These are phyloP conservation scores for Akabosia matsudoensis DNA, from an alignment of 1,140 invertebrate genomes.

Conservation along the genomic window DNA sequence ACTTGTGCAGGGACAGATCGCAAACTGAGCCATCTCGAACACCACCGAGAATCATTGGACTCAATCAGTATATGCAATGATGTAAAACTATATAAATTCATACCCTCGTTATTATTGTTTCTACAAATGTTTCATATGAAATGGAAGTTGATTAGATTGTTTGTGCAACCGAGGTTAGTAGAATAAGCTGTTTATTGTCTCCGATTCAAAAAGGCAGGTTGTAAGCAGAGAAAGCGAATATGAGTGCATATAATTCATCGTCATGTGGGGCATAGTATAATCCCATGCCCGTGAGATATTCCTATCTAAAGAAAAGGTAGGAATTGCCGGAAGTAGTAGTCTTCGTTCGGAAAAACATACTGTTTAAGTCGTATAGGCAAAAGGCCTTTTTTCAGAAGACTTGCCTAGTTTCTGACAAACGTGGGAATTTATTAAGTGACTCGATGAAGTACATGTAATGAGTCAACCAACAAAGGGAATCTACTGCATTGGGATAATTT, in stretches of 20 bases:
- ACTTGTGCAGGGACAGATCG: not conserved
- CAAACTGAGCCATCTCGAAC: not conserved
- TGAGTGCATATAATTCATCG: too few relatives aligned
- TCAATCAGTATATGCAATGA: not conserved
- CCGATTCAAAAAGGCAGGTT: too few relatives aligned
- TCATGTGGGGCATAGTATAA: too few relatives aligned
- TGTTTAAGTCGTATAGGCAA: constrained; percentile 9
- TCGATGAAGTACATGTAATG: not conserved
- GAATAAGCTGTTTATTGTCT: too few relatives aligned
- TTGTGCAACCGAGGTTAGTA: too few relatives aligned
- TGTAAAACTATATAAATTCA: not conserved
- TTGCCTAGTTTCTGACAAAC: constrained; percentile 14
- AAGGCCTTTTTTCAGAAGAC: constrained; percentile 2
- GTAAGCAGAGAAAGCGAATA: too few relatives aligned
- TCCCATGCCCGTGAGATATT: too few relatives aligned
- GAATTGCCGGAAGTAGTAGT: not conserved
- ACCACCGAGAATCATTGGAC: not conserved
- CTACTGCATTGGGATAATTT: not conserved
- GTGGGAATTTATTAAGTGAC: constrained; percentile 6
- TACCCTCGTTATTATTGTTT: not conserved
- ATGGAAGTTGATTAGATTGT: not conserved
- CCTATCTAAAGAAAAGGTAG: too few relatives aligned
- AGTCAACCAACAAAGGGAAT: too few relatives aligned
- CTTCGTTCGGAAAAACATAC: too few relatives aligned
- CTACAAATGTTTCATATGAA: not conserved